Conservation (phyloP, 2,797 vertebrate species). For the Gymnodraco acuticeps region DNA sequence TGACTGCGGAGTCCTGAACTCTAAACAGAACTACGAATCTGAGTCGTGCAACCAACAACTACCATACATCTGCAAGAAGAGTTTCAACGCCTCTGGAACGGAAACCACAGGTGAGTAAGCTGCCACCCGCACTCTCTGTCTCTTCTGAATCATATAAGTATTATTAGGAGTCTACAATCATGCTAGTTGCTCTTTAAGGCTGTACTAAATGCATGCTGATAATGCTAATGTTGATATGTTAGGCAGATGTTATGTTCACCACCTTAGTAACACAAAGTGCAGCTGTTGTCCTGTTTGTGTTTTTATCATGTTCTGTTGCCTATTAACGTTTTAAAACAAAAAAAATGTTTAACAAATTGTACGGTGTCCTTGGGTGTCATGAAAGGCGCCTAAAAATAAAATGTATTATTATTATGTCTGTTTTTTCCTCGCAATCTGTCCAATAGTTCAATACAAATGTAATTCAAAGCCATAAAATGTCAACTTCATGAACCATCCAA, state of each 20-base stretch:
- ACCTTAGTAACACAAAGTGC: not conserved
- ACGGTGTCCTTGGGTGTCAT: too few species aligned
- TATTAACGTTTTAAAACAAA: too few species aligned
- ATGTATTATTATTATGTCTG: too few species aligned
- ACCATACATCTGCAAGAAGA: conserved; percentile 94
- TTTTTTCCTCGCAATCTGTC: too few species aligned
- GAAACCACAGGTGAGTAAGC: conserved; percentile 78
- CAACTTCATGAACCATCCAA: too few species aligned
- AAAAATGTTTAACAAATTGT: too few species aligned
- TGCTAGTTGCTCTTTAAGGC: not conserved
- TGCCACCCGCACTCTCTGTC: not conserved
- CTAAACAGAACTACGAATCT: conserved; percentile 82
- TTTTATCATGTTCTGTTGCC: too few species aligned
- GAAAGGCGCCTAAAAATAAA: too few species aligned
- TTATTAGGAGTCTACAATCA: not conserved
- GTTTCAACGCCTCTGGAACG: conserved; percentile 59
- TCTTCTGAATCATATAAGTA: not conserved
- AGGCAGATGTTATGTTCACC: not conserved
- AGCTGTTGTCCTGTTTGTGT: not conserved
- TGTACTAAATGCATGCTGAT: not conserved
- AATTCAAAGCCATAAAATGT: too few species aligned
- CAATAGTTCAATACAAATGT: too few species aligned
- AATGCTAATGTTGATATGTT: not conserved
- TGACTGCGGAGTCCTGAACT: conserved; percentile 89
- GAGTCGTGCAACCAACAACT: conserved; percentile 85